phyloP scores from a whole-genome alignment of 2,797 vertebrate genomes.

The Alca torda region DNA sequence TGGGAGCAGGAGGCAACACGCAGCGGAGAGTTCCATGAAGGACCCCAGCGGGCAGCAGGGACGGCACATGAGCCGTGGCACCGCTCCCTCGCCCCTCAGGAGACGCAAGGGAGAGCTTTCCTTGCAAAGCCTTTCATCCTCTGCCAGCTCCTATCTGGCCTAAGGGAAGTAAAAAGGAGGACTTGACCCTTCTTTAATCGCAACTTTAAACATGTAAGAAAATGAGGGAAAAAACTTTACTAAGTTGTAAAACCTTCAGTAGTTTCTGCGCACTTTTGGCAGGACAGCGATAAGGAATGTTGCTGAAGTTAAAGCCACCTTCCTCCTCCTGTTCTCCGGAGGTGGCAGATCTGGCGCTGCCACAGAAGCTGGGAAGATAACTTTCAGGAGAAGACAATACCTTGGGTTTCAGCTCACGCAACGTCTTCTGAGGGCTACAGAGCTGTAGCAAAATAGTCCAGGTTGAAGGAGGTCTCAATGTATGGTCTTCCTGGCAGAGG shows the following conservation, averaged over 20 bases:
- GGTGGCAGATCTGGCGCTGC: not conserved
- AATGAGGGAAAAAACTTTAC: not conserved
- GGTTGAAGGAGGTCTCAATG: not conserved
- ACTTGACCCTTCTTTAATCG: slow-evolving; percentile 5
- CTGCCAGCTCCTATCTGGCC: not conserved
- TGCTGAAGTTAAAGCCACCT: not conserved
- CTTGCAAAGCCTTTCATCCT: not conserved
- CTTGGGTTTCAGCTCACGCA: not conserved
- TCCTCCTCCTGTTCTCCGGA: not conserved
- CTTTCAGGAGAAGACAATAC: not conserved
- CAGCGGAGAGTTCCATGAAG: not conserved
- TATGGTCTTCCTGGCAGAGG: not conserved
- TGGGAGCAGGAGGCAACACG: not conserved
- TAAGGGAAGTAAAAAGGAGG: not conserved
- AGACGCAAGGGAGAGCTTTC: not conserved
- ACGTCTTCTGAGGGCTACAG: not conserved
- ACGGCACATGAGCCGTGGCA: not conserved
- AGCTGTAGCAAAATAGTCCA: not conserved
- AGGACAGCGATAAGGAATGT: not conserved
- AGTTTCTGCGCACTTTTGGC: not conserved
- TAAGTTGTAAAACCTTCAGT: not conserved
- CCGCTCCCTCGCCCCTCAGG: not conserved
- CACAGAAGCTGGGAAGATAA: not conserved
- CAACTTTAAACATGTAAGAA: not conserved
- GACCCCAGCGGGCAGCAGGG: not conserved